These are phyloP conservation scores for Microcebus murinus DNA, from an alignment of 2,113 vertebrate genomes.

Conservation along the genomic window DNA sequence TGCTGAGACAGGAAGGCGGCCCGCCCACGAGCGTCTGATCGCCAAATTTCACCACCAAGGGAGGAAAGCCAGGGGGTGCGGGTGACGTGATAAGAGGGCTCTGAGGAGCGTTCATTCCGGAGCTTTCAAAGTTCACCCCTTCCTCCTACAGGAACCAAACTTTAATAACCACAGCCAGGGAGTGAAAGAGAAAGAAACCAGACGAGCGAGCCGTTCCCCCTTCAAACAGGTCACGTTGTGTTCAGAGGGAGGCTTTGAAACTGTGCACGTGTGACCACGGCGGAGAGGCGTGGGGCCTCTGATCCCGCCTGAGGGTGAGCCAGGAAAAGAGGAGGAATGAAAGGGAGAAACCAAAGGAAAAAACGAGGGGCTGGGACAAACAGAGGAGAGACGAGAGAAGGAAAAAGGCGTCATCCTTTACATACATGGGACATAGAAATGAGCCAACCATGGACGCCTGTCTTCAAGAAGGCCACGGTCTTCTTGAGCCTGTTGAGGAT, in stretches of 20 bases:
- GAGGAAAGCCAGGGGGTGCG: background rate
- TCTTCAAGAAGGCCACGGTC: background rate
- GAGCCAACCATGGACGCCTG: accelerated
- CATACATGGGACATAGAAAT: accelerated
- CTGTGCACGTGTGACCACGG: slow-evolving; percentile 27
- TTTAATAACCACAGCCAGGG: slow-evolving; percentile 69
- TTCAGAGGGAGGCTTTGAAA: slow-evolving; percentile 62
- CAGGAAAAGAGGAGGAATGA: background rate
- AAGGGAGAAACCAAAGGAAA: background rate
- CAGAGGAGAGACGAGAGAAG: background rate
- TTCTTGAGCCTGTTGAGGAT: background rate
- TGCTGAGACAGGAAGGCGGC: background rate
- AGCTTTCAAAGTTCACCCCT: slow-evolving; percentile 61
- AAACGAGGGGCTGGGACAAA: background rate
- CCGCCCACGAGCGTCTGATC: background rate
- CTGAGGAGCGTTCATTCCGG: accelerated
- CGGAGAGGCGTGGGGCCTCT: background rate
- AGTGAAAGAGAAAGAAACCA: slow-evolving; percentile 78
- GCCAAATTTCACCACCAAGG: background rate
- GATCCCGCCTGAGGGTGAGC: background rate
- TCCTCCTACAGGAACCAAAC: slow-evolving; percentile 68
- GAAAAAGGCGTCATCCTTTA: background rate
- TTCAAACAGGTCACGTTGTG: slow-evolving; percentile 36
- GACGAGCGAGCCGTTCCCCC: background rate
- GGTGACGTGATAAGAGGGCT: slow-evolving; percentile 10